Evolutionary conservation across 2,888 invertebrate genomes (phyloP).

Genomic region (Bembecia ichneumoniformis): DNA sequence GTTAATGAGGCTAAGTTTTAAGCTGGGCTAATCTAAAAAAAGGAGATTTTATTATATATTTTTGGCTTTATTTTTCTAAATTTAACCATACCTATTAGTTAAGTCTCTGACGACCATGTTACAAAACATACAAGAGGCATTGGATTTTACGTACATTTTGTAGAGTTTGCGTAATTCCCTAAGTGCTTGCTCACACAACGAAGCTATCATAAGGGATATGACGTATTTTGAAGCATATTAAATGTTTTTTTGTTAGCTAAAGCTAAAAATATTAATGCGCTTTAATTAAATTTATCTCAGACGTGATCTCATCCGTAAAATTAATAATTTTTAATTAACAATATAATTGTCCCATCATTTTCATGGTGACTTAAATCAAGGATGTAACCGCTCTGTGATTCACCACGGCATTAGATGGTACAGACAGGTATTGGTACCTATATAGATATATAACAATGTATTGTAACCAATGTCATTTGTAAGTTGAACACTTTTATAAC

Average conservation of each 20-base stretch:
- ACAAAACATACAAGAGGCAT: background rate
- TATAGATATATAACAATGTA: conserved; percentile 1
- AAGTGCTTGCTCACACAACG: background rate
- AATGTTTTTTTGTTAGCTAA: too few relatives aligned
- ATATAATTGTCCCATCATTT: conserved; percentile 2
- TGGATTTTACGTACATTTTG: background rate
- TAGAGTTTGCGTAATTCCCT: background rate
- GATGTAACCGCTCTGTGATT: conserved; percentile 9
- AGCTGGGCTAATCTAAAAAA: too few relatives aligned
- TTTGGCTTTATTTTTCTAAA: too few relatives aligned
- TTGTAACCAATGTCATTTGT: conserved; percentile 6
- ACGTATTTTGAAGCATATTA: too few relatives aligned
- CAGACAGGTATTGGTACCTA: conserved; percentile 2
- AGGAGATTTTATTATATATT: too few relatives aligned
- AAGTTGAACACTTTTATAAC: background rate
- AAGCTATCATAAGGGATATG: background rate
- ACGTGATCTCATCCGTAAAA: conserved; percentile 1
- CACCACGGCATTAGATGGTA: conserved; percentile 7
- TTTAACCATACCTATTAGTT: too few relatives aligned
- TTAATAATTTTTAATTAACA: conserved; percentile 5
- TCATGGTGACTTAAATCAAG: conserved; percentile 3
- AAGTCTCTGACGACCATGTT: background rate
- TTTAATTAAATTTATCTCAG: too few relatives aligned
- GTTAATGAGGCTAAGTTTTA: too few relatives aligned
- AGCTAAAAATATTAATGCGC: too few relatives aligned